Base-by-base conservation (phyloP, 2,113 vertebrate genomes). In the Pogona vitticeps region DNA sequence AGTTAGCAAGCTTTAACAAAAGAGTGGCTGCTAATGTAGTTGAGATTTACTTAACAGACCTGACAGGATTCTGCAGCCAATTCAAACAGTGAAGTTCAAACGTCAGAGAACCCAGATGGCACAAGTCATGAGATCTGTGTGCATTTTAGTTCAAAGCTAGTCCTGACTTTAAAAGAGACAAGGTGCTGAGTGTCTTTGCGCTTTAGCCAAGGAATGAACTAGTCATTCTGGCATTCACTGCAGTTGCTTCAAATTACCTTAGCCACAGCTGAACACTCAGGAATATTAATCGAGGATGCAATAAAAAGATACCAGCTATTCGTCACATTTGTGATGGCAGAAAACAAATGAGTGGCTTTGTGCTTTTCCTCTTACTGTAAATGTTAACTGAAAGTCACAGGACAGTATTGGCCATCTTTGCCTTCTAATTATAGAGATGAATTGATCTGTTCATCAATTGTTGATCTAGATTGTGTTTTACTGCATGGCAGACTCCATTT, bases 151-250 rank as follows among this genome's bases (percentile, higher is more conserved):
- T 91, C 83, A 91, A 94, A 93, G 28, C 70, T 46, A 17, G 7
- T 46, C 87, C 85, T 92, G 75, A 80, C 77, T 91, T 87, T 86
- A 93, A 83, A 85, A 88, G 91, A 92, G 78, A 95, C 40, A 67
- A 91, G 93, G 86, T 89, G 86, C 63, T 91, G 89, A 95, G 82
- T 91, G 89, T 76, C 23, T 59, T 91, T 59, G 61, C 0, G 46
- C 72, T 89, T 92, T 87, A 87, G 93, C 76, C 82, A 94, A 76
- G 38, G 76, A 88, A 85, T 78, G 84, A 94, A 38, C 1, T 23
- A 92, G 83, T 72, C 85, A 59, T 86, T 94, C 81, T 91, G 91
- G 89, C 91, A 91, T 56, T 71, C 79, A n/a, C 59, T 84, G 73
- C 0, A 31, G 52, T 83, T 71, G 85, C 56, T 91, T 85, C 88